phyloP scores from a whole-genome alignment of 2,797 vertebrate species.

The Poeciliopsis gracilis region DNA sequence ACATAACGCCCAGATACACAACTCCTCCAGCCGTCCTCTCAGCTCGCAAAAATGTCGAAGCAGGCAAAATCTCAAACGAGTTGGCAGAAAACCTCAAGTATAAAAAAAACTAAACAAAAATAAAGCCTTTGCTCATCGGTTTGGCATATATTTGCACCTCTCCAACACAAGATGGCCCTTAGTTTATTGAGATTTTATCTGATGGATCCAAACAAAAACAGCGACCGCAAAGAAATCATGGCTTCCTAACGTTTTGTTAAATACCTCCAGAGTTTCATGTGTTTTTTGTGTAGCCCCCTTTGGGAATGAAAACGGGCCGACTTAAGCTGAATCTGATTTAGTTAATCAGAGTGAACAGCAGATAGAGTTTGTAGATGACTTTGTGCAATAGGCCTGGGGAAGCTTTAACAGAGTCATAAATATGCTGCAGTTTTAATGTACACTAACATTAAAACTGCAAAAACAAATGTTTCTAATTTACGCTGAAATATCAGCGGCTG shows the following conservation, averaged over 20 bases:
- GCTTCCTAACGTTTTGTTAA: not conserved
- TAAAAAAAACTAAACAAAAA: not conserved
- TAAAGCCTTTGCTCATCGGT: not conserved
- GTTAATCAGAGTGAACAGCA: not conserved
- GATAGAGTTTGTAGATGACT: not conserved
- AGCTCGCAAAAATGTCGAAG: conserved; percentile 13
- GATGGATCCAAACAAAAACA: not conserved
- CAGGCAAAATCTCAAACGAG: not conserved
- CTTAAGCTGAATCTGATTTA: not conserved
- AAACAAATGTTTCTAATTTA: too few species aligned
- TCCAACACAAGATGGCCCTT: not conserved
- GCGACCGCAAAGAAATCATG: not conserved
- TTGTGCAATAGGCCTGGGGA: not conserved
- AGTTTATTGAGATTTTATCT: not conserved
- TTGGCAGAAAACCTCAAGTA: not conserved
- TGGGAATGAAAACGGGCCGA: not conserved
- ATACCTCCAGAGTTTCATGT: not conserved
- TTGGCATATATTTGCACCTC: not conserved
- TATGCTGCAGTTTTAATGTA: not conserved
- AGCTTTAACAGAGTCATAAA: not conserved
- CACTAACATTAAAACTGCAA: too few species aligned
- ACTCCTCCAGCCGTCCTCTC: conserved; percentile 36
- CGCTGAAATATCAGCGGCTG: too few species aligned
- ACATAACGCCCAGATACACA: conserved; percentile 28
- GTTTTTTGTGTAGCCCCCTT: not conserved